Percentiles rank a stretch among this genome's conserved stretches.
phyloP scores from a whole-genome alignment of 2,797 vertebrate genomes.

The Tapera naevia region DNA sequence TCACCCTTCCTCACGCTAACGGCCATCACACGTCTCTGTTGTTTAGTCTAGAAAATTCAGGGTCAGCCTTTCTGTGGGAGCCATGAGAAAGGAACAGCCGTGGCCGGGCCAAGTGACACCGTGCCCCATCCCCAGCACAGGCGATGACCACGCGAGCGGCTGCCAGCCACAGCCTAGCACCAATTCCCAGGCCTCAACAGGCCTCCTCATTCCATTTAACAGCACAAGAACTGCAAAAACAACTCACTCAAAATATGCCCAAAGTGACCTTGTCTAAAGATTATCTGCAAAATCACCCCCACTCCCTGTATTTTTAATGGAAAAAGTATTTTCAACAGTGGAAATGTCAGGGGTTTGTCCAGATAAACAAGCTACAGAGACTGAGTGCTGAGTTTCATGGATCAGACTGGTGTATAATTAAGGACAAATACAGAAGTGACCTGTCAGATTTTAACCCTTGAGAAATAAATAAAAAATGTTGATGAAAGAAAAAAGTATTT shows the following conservation, averaged over 20 bases:
- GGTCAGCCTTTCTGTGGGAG: neutral
- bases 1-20: neutral
- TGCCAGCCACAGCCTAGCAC: neutral
- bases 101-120: neutral
- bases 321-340: neutral
- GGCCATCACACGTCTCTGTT: neutral
- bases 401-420: neutral
- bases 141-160: fast-evolving
- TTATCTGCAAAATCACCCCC: conserved; percentile 1
- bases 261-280: neutral
- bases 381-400: neutral
- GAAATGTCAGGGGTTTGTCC: neutral
- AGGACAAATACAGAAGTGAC: neutral
- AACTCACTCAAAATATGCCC: neutral
- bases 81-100: neutral
- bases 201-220: fast-evolving
- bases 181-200: neutral
- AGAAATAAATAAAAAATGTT: conserved; percentile 21
- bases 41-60: conserved; percentile 20
- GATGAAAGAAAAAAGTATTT: neutral
- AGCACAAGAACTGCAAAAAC: neutral
- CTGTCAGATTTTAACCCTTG: neutral
- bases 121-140: neutral
- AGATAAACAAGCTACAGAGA: neutral
- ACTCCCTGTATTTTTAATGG: neutral